Percentiles rank a stretch among this genome's conserved stretches.
Evolutionary conservation across 92 coral and sea anemone species (phyloP).

Genomic region (Zoanthus sociatus): DNA sequence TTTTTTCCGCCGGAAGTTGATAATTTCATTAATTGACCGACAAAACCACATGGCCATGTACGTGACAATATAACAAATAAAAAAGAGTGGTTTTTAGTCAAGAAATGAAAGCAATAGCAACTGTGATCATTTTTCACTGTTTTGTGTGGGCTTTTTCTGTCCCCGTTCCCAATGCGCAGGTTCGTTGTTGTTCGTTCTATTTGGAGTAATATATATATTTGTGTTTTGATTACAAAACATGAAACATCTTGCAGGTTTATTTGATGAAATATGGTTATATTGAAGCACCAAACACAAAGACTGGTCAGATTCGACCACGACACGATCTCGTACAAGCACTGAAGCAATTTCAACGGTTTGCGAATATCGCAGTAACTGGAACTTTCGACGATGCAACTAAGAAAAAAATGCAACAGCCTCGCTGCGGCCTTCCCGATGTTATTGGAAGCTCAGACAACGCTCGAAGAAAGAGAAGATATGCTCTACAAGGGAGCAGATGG

Average conservation of each 20-base stretch:
- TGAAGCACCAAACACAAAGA: conserved; percentile 15
- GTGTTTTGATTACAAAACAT: background rate
- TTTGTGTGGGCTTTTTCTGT: background rate
- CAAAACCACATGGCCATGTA: background rate
- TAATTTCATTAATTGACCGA: background rate
- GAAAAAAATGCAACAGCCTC: conserved; percentile 50
- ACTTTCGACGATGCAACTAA: conserved; percentile 39
- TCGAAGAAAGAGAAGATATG: conserved; percentile 61
- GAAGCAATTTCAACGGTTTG: conserved; percentile 38
- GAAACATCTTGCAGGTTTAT: conserved; percentile 7
- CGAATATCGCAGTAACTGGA: conserved; percentile 40
- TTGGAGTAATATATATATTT: background rate
- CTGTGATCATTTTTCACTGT: background rate
- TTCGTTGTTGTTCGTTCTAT: background rate
- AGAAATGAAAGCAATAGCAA: background rate
- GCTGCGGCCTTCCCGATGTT: conserved; percentile 72
- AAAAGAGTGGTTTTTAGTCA: background rate
- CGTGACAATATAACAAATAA: background rate
- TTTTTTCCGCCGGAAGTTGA: conserved; percentile 10
- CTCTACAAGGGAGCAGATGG: conserved; percentile 72
- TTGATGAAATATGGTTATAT: conserved; percentile 28
- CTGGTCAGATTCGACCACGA: conserved; percentile 29
- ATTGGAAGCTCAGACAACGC: conserved; percentile 58
- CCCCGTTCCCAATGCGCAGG: conserved; percentile 27
- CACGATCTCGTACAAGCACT: conserved; percentile 16